Evolutionary conservation across 1,140 invertebrate species (phyloP), one percentile per base, ranked within the genome.

Genomic region (Matsumurasca onukii): DNA sequence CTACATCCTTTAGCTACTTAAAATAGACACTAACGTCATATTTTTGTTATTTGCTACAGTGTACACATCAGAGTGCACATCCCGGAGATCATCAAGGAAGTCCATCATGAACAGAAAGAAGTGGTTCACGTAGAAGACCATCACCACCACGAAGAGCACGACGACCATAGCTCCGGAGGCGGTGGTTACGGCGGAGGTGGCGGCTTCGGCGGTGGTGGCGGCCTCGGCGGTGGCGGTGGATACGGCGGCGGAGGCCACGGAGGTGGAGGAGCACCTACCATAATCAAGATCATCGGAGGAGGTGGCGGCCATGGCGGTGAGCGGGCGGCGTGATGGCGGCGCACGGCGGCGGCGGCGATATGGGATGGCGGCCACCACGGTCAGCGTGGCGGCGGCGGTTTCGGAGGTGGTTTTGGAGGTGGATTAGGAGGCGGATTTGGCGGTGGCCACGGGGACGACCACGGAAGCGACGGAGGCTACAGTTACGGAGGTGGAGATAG

Each of bases 61-160:
- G 80, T 82, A 3, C 81, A 82, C 51, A 82, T 82, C 66, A 77
- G 74, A 57, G 80, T 82, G 49, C 80, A 82, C 55, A 45, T 82
- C 5, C 76, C 79, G 1, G 75, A 78, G 34, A 68, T 77, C 22
- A 66, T 73, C 31, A 75, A 78, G 62, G 70, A 76, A 51, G 66
- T 76, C 1, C 73, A 78, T 5, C 79, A 80, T 48, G 74, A 79
- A 20, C 76, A 78, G 29, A 34, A 77, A 3, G 72, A 72, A n/a
- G 73, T 74, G 2, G 45, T 67, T 30, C 72, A 73, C 39, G 64
- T 71, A 20, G 73, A 78, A n/a, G 76, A 76, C 30, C 77, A 79
- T 34, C 69, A 48, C 12, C 70, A 73, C 31, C 61, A 69, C 29
- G 64, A 70, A 22, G 31, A 66, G 20, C 59, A 69, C 45, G 65